Evolutionary conservation across 2,797 vertebrate genomes (phyloP).

Genomic region (Sciurus vulgaris): DNA sequence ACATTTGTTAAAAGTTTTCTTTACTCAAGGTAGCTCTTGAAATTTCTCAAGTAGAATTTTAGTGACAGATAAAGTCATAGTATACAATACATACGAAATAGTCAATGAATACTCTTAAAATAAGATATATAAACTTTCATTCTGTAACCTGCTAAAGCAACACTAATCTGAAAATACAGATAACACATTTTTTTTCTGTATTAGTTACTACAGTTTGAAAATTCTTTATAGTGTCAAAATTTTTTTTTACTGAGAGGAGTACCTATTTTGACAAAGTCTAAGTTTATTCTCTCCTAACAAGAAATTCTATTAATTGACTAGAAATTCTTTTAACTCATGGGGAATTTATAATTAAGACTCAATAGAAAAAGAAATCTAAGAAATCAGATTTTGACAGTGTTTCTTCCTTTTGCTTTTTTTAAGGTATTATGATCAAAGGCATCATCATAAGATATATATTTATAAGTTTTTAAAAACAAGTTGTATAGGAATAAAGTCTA

Average conservation of each 20-base stretch:
- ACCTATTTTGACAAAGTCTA: conserved; percentile 30
- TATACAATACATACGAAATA: not conserved
- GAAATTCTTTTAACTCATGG: conserved; percentile 5
- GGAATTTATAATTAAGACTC: not conserved
- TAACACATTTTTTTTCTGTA: conserved; percentile 29
- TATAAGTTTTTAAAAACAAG: conserved; percentile 31
- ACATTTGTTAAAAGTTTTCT: conserved; percentile 8
- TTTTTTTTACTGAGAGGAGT: conserved; percentile 2
- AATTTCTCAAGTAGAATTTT: conserved; percentile 40
- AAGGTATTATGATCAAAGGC: conserved; percentile 39
- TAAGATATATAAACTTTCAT: conserved; percentile 8
- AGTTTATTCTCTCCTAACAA: conserved; percentile 25
- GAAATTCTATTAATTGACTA: conserved; percentile 29
- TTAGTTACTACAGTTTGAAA: not conserved
- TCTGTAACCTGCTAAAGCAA: conserved; percentile 41
- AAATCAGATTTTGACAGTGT: conserved; percentile 39
- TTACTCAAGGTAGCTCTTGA: conserved; percentile 43
- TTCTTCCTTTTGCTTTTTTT: conserved; percentile 27
- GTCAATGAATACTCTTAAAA: conserved; percentile 5
- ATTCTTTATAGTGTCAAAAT: conserved; percentile 8
- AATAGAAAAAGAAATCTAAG: not conserved
- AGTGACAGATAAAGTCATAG: not conserved
- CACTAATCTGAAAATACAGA: not conserved
- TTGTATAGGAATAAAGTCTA: conserved; percentile 6
- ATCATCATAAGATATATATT: conserved; percentile 2